A percentile compares a stretch with the other conserved stretches of the same genome.
phyloP scores from a whole-genome alignment of 2,797 vertebrate genomes.

The Cheirogaleus major region DNA sequence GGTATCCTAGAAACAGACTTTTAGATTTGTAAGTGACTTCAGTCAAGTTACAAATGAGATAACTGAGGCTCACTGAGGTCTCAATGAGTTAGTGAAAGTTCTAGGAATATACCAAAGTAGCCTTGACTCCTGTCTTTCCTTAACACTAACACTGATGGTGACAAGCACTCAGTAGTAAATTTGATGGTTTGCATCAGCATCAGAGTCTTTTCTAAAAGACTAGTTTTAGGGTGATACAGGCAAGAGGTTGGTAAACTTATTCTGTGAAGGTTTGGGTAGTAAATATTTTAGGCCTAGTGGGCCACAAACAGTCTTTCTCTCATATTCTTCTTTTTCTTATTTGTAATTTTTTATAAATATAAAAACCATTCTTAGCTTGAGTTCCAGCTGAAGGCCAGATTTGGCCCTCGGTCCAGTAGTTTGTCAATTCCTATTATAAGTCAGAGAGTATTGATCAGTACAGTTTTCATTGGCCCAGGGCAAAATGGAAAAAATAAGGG shows the following conservation, averaged over 20 bases:
- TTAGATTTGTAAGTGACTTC: slow-evolving; percentile 9
- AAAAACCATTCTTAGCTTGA: slow-evolving; percentile 4
- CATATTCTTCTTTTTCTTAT: background rate
- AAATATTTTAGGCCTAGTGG: background rate
- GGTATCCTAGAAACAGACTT: background rate
- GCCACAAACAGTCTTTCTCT: background rate
- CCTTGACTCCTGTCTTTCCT: background rate
- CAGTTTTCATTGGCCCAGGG: background rate
- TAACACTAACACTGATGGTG: background rate
- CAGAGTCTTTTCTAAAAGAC: background rate
- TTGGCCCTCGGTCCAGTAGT: background rate
- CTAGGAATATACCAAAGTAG: background rate
- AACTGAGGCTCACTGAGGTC: background rate
- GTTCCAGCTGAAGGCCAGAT: background rate
- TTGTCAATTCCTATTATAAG: background rate
- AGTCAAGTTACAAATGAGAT: background rate
- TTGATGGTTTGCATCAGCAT: background rate
- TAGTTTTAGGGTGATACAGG: background rate
- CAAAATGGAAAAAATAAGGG: background rate
- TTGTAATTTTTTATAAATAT: background rate
- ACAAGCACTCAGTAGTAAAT: background rate
- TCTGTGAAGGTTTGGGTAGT: background rate
- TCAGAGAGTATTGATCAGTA: background rate
- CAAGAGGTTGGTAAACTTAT: background rate
- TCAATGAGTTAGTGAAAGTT: background rate